phyloP scores from a whole-genome alignment of 2,113 vertebrate species.

The Chelonoidis abingdonii region DNA sequence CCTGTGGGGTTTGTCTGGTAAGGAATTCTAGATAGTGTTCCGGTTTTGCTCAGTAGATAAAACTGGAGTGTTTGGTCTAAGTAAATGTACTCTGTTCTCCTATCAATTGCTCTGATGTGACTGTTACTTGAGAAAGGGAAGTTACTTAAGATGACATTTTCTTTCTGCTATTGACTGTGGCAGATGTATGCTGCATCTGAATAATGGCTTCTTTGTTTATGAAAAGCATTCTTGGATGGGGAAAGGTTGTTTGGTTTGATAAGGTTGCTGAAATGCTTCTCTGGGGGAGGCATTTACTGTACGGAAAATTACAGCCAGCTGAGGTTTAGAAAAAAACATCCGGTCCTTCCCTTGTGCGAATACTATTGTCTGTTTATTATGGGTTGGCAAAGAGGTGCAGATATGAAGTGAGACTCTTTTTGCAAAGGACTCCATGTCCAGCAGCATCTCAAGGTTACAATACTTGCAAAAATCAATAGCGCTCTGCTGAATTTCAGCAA shows the following conservation, averaged over 20 bases:
- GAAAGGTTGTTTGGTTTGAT: accelerated
- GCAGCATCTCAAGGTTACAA: neutral
- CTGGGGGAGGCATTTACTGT: accelerated
- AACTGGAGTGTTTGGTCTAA: neutral
- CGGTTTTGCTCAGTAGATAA: neutral
- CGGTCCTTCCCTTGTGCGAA: neutral
- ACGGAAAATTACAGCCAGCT: neutral
- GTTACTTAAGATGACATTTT: neutral
- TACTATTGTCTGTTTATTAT: neutral
- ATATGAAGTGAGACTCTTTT: neutral
- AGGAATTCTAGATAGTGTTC: accelerated
- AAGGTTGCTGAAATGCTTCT: accelerated
- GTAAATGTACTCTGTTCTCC: neutral
- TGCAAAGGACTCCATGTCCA: neutral
- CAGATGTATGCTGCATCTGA: accelerated
- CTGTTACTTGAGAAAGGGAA: neutral
- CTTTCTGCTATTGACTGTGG: accelerated
- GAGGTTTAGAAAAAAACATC: neutral
- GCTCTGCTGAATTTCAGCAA: neutral
- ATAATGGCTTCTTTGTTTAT: neutral
- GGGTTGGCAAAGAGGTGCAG: neutral
- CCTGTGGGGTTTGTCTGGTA: neutral
- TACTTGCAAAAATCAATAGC: neutral
- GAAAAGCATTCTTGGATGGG: neutral
- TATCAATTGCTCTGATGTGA: accelerated